Base-by-base conservation (phyloP, 2,888 invertebrate genomes). In the Catotricha subobsoleta region DNA sequence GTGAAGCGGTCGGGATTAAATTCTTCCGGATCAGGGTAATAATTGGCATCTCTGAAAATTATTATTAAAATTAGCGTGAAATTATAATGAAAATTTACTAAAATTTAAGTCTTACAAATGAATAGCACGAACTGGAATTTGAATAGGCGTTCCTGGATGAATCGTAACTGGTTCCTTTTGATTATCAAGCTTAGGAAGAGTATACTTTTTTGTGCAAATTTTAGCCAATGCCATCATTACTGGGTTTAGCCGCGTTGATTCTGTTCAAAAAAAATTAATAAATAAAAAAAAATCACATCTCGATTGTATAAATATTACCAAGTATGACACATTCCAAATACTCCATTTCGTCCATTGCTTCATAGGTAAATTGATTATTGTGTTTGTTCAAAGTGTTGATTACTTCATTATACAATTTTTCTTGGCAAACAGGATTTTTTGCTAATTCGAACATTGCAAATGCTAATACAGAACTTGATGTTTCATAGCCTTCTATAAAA, bases 311-410 rank as follows among this genome's bases (percentile, higher is more conserved):
- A n/a, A n/a, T n/a, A n/a, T n/a, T n/a, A n/a, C n/a, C n/a, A 46
- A 49, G 16, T 4, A 71, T 51, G 5, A 71, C 60, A 63, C 67
- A 67, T 47, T 69, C 69, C 47, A 72, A 52, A 49, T 72, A 72
- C 1, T 59, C 54, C 69, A 72, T 67, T 47, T 69, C 67, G 40
- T 61, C 62, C 39, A 71, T 59, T 3, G 67, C 65, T 43, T 72
- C 72, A 46, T 68, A 72, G 0, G 67, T 67, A 42, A 69, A 58
- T 33, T 63, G 51, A 1, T 66, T 66, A 7, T 56, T 58, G 45
- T 67, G 52, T 41, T 61, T 64, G 0, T 53, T 54, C 9, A 68
- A 48, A 0, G 66, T 60, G 8, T 54, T 51, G 3, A 53, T 49
- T 5, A 73, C 58, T 52, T 73, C 72, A 10, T 62, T 53, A 43